Conservation (phyloP, 2,888 invertebrate genomes). For the Minunthozetes semirufus region DNA sequence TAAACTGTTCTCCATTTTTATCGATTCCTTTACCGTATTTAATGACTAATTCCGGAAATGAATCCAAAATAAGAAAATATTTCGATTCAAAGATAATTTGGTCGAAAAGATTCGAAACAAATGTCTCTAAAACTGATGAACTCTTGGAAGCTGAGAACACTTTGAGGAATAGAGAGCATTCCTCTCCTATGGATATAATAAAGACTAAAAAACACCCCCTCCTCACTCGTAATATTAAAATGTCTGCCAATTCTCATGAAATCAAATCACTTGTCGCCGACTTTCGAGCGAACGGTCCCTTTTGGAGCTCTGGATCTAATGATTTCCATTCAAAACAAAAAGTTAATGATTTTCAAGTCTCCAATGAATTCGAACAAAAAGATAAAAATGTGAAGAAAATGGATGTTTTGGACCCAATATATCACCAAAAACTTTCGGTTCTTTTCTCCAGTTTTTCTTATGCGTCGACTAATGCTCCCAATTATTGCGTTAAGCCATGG, state of each 20-base stretch:
- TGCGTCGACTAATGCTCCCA: constrained; percentile 67
- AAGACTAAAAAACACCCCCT: constrained; percentile 35
- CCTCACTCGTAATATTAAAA: constrained; percentile 18
- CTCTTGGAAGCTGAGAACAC: neutral
- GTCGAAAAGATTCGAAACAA: constrained; percentile 29
- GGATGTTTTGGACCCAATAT: constrained; percentile 60
- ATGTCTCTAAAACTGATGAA: neutral
- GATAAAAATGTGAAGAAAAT: constrained; percentile 27
- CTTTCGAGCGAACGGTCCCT: constrained; percentile 76
- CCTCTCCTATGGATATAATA: neutral
- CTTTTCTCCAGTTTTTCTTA: constrained; percentile 79
- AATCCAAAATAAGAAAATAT: constrained; percentile 63
- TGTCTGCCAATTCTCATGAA: neutral
- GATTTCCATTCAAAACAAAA: neutral
- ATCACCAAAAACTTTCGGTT: constrained; percentile 67
- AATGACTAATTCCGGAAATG: constrained; percentile 73
- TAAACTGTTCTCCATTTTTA: constrained; percentile 80
- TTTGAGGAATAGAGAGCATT: constrained; percentile 20
- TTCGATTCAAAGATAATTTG: constrained; percentile 53
- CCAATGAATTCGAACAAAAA: too few species aligned
- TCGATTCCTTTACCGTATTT: constrained; percentile 76
- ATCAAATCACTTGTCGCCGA: constrained; percentile 67
- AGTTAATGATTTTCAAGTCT: too few species aligned
- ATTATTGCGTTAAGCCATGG: constrained; percentile 84
- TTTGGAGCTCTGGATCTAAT: constrained; percentile 10